Conservation (phyloP, 2,888 invertebrate genomes). For the Eurytoma adleriae region DNA sequence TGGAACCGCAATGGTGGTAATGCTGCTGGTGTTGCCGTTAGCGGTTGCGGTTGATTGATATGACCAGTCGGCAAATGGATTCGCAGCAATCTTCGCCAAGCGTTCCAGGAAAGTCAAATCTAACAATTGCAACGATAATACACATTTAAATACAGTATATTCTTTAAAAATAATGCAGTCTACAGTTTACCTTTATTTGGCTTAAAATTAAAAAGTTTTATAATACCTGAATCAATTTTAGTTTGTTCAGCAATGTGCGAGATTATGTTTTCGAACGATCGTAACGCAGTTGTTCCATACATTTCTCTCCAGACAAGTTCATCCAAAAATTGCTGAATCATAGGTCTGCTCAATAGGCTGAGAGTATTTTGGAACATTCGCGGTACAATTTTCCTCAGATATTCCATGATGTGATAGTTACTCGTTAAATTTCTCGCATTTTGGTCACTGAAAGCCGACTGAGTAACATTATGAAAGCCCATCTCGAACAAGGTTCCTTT, state of each 20-base stretch:
- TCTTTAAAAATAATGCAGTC: neutral
- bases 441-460: slow-evolving; percentile 78
- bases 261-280: slow-evolving; percentile 89
- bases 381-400: slow-evolving; percentile 89
- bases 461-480: slow-evolving; percentile 88
- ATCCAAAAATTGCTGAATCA: slow-evolving; percentile 93
- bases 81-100: slow-evolving; percentile 77
- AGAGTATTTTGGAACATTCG: slow-evolving; percentile 94
- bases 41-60: slow-evolving; percentile 59
- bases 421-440: slow-evolving; percentile 79
- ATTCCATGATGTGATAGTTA: slow-evolving; percentile 91
- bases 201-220: slow-evolving; percentile 1
- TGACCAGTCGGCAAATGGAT: slow-evolving; percentile 84
- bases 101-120: slow-evolving; percentile 75
- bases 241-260: slow-evolving; percentile 89
- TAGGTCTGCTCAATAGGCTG: slow-evolving; percentile 87
- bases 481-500: slow-evolving; percentile 86
- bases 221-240: slow-evolving; percentile 80
- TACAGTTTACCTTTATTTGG: neutral
- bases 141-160: no score
- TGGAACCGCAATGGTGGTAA: neutral
- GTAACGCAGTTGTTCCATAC: slow-evolving; percentile 86
- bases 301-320: slow-evolving; percentile 93
- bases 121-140: neutral
- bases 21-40: neutral